Conservation (phyloP, 2,888 invertebrate genomes). For the Drosophila rubida region DNA sequence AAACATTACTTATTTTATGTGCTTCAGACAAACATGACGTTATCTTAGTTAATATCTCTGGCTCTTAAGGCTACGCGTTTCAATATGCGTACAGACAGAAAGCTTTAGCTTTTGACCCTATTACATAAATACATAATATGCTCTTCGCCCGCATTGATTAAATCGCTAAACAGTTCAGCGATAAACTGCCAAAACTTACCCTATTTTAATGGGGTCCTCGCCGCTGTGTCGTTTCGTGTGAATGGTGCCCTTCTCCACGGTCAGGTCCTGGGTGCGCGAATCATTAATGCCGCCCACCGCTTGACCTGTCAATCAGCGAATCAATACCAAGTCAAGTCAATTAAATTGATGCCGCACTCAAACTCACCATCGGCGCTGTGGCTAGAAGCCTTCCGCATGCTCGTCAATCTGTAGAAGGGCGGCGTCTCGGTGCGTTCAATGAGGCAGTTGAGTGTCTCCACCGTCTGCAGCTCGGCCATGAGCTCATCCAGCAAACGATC, state of each 20-base stretch:
- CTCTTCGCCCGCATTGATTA: neutral
- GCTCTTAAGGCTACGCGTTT: too few species aligned
- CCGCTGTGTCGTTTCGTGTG: constrained; percentile 98
- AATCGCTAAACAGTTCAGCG: neutral
- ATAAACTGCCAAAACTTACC: constrained; percentile 85
- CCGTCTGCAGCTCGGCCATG: constrained; percentile 98
- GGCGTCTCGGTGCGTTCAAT: constrained; percentile 99
- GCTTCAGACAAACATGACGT: too few species aligned
- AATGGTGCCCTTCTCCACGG: constrained; percentile 96
- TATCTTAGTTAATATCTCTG: too few species aligned
- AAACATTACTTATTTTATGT: too few species aligned
- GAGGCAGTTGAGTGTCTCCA: constrained; percentile 97
- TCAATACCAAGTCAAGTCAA: neutral
- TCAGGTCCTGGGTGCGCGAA: constrained; percentile 84
- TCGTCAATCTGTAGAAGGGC: constrained; percentile 97
- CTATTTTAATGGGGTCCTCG: constrained; percentile 93
- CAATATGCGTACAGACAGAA: too few species aligned
- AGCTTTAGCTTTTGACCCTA: neutral
- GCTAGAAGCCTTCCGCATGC: constrained; percentile 95
- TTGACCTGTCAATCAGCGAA: constrained; percentile 78
- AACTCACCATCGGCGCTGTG: constrained; percentile 88
- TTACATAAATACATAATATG: neutral
- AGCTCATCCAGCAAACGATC: constrained; percentile 97
- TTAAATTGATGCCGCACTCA: neutral
- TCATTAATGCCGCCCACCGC: constrained; percentile 84